Conservation (phyloP, 2,113 vertebrate species). For the Varanus komodoensis region DNA sequence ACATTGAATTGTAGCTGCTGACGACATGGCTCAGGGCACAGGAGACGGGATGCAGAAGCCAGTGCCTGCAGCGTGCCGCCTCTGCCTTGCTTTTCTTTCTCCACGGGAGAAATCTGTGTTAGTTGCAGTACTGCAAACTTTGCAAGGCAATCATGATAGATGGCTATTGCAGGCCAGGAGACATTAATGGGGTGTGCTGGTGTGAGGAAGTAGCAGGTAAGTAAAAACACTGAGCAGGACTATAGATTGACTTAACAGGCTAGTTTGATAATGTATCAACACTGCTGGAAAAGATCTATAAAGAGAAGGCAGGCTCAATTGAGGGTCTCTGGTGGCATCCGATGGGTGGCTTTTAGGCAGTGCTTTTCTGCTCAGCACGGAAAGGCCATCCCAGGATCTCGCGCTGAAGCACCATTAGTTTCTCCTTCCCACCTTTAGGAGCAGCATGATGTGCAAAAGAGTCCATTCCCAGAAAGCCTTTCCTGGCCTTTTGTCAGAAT, state of each 20-base stretch:
- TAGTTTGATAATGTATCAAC: constrained; percentile 48
- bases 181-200: constrained; percentile 8
- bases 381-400: constrained; percentile 45
- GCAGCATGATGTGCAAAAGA: constrained; percentile 8
- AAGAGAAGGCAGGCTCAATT: constrained; percentile 53
- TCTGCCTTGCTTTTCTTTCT: constrained; percentile 16
- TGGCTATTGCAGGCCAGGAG: constrained; percentile 16
- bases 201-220: constrained; percentile 49
- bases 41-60: background rate
- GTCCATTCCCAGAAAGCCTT: constrained; percentile 52
- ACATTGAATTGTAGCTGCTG: background rate
- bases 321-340: constrained; percentile 30
- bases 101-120: constrained; percentile 27
- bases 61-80: constrained; percentile 21
- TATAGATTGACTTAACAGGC: constrained; percentile 62
- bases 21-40: background rate
- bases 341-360: constrained; percentile 49
- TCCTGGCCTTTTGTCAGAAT: constrained; percentile 48
- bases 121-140: constrained; percentile 47
- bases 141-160: constrained; percentile 39
- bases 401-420: constrained; percentile 45
- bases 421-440: constrained; percentile 44
- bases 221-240: constrained; percentile 58
- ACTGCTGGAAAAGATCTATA: constrained; percentile 60
- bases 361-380: constrained; percentile 38